These are phyloP conservation scores for Rhadina sibilatrix DNA, from an alignment of 2,113 vertebrate species.

Conservation along the genomic window DNA sequence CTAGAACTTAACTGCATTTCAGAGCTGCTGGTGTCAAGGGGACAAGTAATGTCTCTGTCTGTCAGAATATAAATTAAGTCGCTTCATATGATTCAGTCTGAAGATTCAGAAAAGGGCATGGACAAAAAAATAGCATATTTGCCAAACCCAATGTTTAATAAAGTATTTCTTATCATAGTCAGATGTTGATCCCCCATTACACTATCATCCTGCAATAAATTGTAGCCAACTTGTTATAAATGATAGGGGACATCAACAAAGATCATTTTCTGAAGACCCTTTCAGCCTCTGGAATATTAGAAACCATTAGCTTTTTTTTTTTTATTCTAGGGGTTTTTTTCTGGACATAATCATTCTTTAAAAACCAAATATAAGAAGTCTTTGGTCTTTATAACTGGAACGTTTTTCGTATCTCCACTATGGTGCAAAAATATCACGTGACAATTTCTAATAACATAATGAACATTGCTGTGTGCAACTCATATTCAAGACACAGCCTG, in stretches of 20 bases:
- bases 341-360: not conserved
- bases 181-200: not conserved
- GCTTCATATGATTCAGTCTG: not conserved
- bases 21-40: constrained; percentile 36
- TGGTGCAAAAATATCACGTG: not conserved
- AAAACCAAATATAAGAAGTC: not conserved
- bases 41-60: not conserved
- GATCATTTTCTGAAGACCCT: not conserved
- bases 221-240: not conserved
- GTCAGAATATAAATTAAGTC: not conserved
- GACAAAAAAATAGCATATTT: not conserved
- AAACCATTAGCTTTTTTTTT: not conserved
- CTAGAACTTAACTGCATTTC: constrained; percentile 31
- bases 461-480: not conserved
- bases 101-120: not conserved
- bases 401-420: not conserved
- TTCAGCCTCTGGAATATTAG: not conserved
- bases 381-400: not conserved
- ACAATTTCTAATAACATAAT: not conserved
- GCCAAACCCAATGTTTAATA: not conserved
- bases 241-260: not conserved
- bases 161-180: not conserved
- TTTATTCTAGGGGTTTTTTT: not conserved
- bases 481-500: not conserved
- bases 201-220: not conserved